Percentiles rank a stretch among this genome's conserved stretches.
These are phyloP conservation scores for Silurus aristotelis DNA, from an alignment of 2,797 vertebrate genomes.

Conservation along the genomic window DNA sequence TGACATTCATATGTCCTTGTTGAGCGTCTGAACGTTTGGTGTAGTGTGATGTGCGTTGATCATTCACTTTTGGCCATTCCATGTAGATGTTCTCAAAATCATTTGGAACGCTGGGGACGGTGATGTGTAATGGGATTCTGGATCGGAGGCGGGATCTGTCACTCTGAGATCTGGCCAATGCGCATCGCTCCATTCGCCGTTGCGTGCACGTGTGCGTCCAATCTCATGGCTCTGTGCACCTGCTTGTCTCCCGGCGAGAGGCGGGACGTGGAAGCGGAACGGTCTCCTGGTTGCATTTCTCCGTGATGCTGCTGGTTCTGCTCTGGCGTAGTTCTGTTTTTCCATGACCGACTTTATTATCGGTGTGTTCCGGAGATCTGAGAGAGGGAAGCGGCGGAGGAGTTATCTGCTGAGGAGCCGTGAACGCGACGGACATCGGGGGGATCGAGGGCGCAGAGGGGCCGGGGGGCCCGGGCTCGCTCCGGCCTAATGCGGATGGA, in stretches of 20 bases:
- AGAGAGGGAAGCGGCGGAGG: not conserved
- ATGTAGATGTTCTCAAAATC: too few species aligned
- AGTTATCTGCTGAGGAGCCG: not conserved
- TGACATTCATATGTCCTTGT: too few species aligned
- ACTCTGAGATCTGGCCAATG: not conserved
- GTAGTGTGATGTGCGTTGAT: not conserved
- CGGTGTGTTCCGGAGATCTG: not conserved
- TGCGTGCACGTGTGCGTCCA: slow-evolving; percentile 49
- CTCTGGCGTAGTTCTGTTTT: not conserved
- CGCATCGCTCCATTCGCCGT: not conserved
- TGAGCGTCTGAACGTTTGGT: too few species aligned
- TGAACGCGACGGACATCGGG: not conserved
- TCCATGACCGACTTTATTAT: not conserved
- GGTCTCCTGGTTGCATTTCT: slow-evolving; percentile 17
- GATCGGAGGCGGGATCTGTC: not conserved
- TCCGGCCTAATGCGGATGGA: slow-evolving; percentile 56
- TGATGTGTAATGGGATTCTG: not conserved
- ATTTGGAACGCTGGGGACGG: not conserved
- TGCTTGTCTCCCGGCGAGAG: slow-evolving; percentile 32
- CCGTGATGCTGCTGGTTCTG: slow-evolving; percentile 30
- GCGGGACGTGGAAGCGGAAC: slow-evolving; percentile 60
- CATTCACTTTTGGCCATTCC: not conserved
- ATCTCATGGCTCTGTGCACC: slow-evolving; percentile 47
- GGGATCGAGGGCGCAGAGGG: slow-evolving; percentile 57
- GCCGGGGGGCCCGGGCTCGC: slow-evolving; percentile 52